Conservation (phyloP, 2,113 vertebrate species). For the Microtus ochrogaster region DNA sequence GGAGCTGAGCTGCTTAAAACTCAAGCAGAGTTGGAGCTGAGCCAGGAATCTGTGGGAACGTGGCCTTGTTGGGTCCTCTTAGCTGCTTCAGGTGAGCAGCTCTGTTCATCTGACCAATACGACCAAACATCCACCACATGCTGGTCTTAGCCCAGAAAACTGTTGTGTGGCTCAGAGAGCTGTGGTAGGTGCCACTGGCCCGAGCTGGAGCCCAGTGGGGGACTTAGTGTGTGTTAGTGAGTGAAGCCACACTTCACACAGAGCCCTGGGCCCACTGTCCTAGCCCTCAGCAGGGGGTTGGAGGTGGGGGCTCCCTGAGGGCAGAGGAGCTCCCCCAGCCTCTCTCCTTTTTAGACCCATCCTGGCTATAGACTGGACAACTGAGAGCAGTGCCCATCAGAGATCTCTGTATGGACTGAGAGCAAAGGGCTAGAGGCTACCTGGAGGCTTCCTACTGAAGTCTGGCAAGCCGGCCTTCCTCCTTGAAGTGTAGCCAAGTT, state of each 20-base stretch:
- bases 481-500: background rate
- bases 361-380: fast-evolving
- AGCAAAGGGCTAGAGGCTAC: background rate
- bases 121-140: background rate
- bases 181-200: background rate
- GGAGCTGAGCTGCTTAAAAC: background rate
- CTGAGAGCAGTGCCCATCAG: background rate
- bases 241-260: background rate
- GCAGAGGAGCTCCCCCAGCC: background rate
- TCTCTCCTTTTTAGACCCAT: background rate
- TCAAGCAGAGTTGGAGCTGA: background rate
- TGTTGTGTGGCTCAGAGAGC: background rate
- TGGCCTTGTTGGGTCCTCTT: background rate
- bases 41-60: background rate
- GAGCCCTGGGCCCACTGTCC: background rate
- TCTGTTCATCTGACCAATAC: conserved; percentile 35
- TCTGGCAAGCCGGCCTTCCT: background rate
- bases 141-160: background rate
- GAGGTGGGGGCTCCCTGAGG: background rate
- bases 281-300: fast-evolving
- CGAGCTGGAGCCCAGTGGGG: background rate
- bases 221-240: background rate
- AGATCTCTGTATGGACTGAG: background rate
- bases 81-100: background rate
- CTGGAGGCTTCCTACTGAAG: background rate